Percentiles rank a stretch among this genome's conserved stretches.
These are phyloP conservation scores for Dermochelys coriacea DNA, from an alignment of 2,797 vertebrate genomes.

Conservation along the genomic window DNA sequence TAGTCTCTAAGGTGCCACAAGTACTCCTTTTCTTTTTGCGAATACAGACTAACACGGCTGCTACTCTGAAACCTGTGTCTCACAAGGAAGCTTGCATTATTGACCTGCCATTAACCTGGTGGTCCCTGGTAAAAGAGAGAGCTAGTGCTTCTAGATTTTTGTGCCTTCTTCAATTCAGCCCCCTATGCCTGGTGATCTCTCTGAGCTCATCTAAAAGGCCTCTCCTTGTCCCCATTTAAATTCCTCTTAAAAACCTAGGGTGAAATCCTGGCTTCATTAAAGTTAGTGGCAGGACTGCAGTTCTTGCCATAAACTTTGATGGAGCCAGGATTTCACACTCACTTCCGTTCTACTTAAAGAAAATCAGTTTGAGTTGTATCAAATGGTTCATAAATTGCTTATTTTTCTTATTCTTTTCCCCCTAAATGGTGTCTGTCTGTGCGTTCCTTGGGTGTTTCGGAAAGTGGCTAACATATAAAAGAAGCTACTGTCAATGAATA, in stretches of 20 bases:
- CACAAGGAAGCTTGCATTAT: neutral
- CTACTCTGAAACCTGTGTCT: slow-evolving; percentile 14
- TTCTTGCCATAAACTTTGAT: neutral
- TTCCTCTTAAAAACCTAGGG: neutral
- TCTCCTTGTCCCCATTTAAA: neutral
- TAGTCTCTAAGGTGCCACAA: too few species aligned
- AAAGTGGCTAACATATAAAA: neutral
- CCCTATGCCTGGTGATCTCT: rapidly evolving
- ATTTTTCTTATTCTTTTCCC: neutral
- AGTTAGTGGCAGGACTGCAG: neutral
- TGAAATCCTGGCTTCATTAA: rapidly evolving
- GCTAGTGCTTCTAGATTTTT: neutral
- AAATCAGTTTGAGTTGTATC: neutral
- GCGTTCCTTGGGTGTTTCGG: neutral
- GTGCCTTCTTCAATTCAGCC: neutral
- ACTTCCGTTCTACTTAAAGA: neutral
- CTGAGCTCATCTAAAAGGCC: neutral
- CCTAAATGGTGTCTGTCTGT: neutral
- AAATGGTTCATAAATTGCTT: rapidly evolving
- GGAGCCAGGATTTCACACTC: neutral
- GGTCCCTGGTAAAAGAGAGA: neutral
- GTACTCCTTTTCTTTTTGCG: too few species aligned
- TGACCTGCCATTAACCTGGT: slow-evolving; percentile 25
- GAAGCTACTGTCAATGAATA: neutral
- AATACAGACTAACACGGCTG: too few species aligned